These are phyloP conservation scores for Diaperis boleti DNA, from an alignment of 2,888 invertebrate genomes.

Conservation along the genomic window DNA sequence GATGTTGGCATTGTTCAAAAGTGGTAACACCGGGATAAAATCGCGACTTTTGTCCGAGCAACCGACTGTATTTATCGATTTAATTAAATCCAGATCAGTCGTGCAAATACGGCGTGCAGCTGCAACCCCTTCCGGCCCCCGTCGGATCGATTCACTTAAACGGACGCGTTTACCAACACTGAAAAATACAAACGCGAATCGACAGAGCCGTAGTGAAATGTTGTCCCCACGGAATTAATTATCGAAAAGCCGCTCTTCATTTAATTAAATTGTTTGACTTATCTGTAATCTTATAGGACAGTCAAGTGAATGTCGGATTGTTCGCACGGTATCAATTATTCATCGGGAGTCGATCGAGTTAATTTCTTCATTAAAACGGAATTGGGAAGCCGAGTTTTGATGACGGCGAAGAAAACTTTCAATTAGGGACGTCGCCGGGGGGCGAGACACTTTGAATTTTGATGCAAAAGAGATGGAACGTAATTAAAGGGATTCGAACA, in stretches of 20 bases:
- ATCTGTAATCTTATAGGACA: conserved; percentile 30
- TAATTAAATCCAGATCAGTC: background rate
- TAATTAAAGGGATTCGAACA: too few species aligned
- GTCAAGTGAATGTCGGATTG: conserved; percentile 28
- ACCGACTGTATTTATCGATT: conserved; percentile 2
- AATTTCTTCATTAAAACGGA: conserved; percentile 29
- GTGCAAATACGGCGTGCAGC: background rate
- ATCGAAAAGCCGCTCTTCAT: conserved; percentile 30
- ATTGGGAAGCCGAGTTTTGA: conserved; percentile 15
- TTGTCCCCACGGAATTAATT: conserved; percentile 20
- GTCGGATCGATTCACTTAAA: background rate
- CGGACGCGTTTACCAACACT: background rate
- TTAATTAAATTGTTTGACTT: conserved; percentile 33
- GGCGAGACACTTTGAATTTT: background rate
- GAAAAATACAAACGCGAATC: background rate
- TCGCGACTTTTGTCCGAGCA: too few species aligned
- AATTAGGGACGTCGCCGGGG: background rate
- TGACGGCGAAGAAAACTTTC: conserved; percentile 9
- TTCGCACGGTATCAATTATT: conserved; percentile 33
- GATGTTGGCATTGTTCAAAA: too few species aligned
- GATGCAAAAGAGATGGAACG: background rate
- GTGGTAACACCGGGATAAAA: background rate
- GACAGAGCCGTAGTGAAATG: conserved; percentile 12
- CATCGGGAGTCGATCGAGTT: conserved; percentile 20
- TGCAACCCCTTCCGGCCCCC: background rate